phyloP scores from a whole-genome alignment of 2,113 vertebrate genomes.

The Callaeas wilsoni region DNA sequence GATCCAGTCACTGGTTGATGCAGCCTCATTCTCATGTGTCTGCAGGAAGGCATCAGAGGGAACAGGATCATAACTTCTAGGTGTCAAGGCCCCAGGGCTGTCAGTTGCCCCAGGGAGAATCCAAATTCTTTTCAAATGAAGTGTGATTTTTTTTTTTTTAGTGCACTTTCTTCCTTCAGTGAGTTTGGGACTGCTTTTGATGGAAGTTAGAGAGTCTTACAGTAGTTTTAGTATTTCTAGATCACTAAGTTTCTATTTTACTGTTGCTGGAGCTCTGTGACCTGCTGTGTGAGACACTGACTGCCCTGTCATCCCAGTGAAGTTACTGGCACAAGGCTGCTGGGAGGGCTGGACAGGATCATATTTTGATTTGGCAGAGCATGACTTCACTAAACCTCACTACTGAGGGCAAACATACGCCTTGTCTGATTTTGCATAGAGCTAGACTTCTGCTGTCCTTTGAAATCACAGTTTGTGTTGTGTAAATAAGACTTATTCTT shows the following conservation, averaged over 20 bases:
- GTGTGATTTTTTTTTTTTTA: neutral
- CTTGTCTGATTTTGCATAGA: neutral
- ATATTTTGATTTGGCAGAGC: neutral
- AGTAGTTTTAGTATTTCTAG: neutral
- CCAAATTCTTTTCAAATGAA: neutral
- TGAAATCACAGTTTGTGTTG: neutral
- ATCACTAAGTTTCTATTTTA: neutral
- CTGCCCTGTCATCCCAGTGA: neutral
- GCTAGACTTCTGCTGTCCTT: neutral
- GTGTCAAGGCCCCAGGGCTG: rapidly evolving
- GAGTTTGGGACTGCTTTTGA: neutral
- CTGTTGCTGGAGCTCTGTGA: neutral
- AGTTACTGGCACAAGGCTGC: neutral
- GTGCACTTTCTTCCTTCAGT: neutral
- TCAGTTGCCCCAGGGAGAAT: neutral
- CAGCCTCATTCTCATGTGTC: neutral
- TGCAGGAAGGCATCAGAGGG: neutral
- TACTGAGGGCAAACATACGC: neutral
- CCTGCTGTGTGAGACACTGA: neutral
- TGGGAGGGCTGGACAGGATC: neutral
- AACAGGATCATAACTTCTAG: neutral
- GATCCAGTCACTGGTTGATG: neutral
- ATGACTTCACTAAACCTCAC: neutral
- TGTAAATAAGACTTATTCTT: neutral
- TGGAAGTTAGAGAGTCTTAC: neutral